These are phyloP conservation scores for Phodopus roborovskii DNA, from an alignment of 2,113 vertebrate genomes.

Conservation along the genomic window DNA sequence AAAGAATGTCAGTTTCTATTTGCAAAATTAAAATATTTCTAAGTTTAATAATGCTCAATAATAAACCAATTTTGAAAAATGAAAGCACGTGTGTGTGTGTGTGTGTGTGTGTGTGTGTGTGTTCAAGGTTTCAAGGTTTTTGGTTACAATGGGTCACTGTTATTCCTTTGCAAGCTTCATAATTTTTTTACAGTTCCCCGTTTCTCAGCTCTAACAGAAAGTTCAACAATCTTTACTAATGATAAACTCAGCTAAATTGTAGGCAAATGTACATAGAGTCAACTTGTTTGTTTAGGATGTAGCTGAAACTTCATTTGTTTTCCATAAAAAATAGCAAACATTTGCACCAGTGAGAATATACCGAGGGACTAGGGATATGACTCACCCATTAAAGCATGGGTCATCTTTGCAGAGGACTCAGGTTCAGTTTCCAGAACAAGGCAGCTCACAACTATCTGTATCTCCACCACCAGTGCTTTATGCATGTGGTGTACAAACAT, in stretches of 20 bases:
- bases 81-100: not conserved
- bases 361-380: not conserved
- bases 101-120: too few species aligned
- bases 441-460: not conserved
- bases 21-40: constrained; percentile 52
- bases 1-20: constrained; percentile 33
- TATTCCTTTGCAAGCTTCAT: not conserved
- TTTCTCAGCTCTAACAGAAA: not conserved
- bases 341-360: not conserved
- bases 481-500: not conserved
- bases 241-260: not conserved
- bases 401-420: not conserved
- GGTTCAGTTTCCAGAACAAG: not conserved
- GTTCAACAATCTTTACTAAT: not conserved
- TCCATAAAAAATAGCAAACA: constrained; percentile 23
- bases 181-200: constrained; percentile 13
- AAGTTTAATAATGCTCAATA: constrained; percentile 54
- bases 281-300: not conserved
- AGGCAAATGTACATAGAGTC: constrained; percentile 32
- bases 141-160: constrained; percentile 8
- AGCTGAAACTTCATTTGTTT: constrained; percentile 9
- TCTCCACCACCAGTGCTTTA: not conserved
- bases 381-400: not conserved
- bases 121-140: not conserved
- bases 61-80: constrained; percentile 51